phyloP scores from a whole-genome alignment of 2,888 invertebrate species.

The Protodeltote pygarga region DNA sequence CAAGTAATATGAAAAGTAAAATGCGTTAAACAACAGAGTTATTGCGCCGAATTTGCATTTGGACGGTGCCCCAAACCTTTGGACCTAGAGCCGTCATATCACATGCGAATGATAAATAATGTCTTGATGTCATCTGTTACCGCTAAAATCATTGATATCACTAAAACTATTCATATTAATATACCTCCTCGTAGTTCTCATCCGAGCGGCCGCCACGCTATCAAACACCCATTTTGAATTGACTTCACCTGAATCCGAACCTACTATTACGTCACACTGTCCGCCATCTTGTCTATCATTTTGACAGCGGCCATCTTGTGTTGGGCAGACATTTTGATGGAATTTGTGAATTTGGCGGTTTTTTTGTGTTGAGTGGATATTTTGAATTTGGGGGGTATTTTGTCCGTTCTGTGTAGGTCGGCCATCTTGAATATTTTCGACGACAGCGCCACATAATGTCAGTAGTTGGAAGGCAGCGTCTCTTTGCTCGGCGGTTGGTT shows the following conservation, averaged over 20 bases:
- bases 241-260: conserved; percentile 58
- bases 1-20: too few species aligned
- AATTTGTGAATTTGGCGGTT: conserved; percentile 4
- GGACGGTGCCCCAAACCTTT: too few species aligned
- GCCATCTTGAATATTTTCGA: conserved; percentile 43
- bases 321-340: not conserved
- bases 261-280: conserved; percentile 62
- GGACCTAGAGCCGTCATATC: too few species aligned
- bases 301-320: conserved; percentile 36
- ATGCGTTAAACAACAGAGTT: too few species aligned
- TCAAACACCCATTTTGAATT: conserved; percentile 79
- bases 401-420: conserved; percentile 31
- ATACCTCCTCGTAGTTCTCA: conserved; percentile 70
- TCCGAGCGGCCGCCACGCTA: conserved; percentile 69
- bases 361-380: conserved; percentile 17
- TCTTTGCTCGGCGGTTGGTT: conserved; percentile 58
- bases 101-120: too few species aligned
- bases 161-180: conserved; percentile 43
- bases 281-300: conserved; percentile 13
- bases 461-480: conserved; percentile 64
- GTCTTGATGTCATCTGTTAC: too few species aligned
- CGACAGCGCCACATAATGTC: conserved; percentile 68
- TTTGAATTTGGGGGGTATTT: conserved; percentile 23
- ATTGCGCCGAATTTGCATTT: too few species aligned
- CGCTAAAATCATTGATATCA: conserved; percentile 6